Conservation (phyloP, 1,140 invertebrate species). For the Berghia stephanieae region DNA sequence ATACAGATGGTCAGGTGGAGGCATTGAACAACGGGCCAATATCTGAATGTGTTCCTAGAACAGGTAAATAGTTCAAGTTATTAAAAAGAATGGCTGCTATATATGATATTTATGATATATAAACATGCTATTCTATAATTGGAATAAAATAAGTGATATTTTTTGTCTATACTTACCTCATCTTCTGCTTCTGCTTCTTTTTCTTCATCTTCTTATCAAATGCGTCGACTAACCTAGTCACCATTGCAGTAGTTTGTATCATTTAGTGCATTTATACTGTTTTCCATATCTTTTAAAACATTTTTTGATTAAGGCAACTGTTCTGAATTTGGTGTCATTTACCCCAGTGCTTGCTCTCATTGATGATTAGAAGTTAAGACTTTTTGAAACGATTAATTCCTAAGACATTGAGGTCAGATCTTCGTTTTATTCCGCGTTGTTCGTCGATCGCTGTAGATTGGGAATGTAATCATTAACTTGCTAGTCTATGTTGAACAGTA, state of each 20-base stretch:
- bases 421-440: too few species aligned
- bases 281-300: too few species aligned
- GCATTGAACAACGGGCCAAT: constrained; percentile 59
- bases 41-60: constrained; percentile 50
- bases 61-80: constrained; percentile 40
- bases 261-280: too few species aligned
- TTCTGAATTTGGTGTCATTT: too few species aligned
- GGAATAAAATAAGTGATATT: background rate
- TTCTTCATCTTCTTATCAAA: background rate
- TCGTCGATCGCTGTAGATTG: too few species aligned
- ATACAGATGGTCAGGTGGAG: constrained; percentile 60
- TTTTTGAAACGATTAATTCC: background rate
- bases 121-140: background rate
- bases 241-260: too few species aligned
- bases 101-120: background rate
- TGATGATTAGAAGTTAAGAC: background rate
- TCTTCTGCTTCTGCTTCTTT: background rate
- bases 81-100: background rate
- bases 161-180: background rate
- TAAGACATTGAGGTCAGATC: too few species aligned
- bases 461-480: too few species aligned
- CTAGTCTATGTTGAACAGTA: too few species aligned
- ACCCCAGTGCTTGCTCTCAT: too few species aligned
- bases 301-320: too few species aligned
- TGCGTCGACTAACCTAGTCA: too few species aligned